Conservation (phyloP, 1,140 invertebrate genomes). For the Ectropis grisescens region DNA sequence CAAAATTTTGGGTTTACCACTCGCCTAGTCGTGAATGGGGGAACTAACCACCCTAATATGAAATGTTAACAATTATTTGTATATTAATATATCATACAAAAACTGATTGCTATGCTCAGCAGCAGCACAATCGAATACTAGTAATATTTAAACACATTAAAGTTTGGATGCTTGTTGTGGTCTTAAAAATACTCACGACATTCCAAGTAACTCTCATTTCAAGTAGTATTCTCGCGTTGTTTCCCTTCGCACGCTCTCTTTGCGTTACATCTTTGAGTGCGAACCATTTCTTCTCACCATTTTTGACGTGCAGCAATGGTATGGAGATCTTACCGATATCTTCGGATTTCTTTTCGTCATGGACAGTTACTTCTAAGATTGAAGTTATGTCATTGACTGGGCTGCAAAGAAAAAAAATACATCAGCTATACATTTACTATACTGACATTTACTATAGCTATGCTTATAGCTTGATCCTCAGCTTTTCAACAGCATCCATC, state of each 20-base stretch:
- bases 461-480: not conserved
- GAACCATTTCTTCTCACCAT: slow-evolving; percentile 94
- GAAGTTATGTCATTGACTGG: slow-evolving; percentile 96
- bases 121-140: too few relatives aligned
- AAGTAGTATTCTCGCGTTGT: slow-evolving; percentile 72
- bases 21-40: too few relatives aligned
- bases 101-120: too few relatives aligned
- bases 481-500: too few relatives aligned
- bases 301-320: slow-evolving; percentile 87
- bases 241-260: slow-evolving; percentile 87
- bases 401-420: slow-evolving; percentile 61
- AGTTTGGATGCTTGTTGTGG: too few relatives aligned
- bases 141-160: too few relatives aligned
- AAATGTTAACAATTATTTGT: too few relatives aligned
- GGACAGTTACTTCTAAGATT: slow-evolving; percentile 93
- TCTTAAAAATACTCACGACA: slow-evolving; percentile 74
- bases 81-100: too few relatives aligned
- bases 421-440: too few relatives aligned
- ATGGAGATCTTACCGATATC: slow-evolving; percentile 94
- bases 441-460: too few relatives aligned
- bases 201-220: slow-evolving; percentile 94
- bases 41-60: too few relatives aligned
- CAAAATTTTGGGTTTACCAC: too few relatives aligned
- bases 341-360: slow-evolving; percentile 96
- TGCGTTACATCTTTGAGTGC: slow-evolving; percentile 95